These are phyloP conservation scores for Andrena bicolor DNA, from an alignment of 2,888 invertebrate genomes.

Conservation along the genomic window DNA sequence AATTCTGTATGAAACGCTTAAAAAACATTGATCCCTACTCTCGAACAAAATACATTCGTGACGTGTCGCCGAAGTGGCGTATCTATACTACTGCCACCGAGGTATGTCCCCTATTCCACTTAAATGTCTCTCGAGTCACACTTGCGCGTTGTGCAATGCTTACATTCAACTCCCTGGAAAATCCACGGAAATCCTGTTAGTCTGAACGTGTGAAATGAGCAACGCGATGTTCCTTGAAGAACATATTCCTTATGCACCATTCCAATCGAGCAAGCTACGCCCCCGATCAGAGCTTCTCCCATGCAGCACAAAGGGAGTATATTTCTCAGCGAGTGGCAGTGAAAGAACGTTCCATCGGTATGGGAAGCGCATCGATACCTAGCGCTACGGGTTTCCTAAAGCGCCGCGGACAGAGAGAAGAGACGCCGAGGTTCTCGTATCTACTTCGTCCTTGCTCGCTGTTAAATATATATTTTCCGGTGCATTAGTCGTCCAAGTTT, in stretches of 20 bases:
- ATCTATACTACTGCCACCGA: background rate
- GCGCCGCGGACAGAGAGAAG: background rate
- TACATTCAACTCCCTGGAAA: background rate
- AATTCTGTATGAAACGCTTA: background rate
- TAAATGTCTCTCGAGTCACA: background rate
- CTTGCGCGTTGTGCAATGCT: background rate
- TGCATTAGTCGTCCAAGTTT: slow-evolving; percentile 74
- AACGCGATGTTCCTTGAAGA: slow-evolving; percentile 9
- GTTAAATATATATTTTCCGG: slow-evolving; percentile 76
- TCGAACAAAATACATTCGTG: too few relatives aligned
- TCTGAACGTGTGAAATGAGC: background rate
- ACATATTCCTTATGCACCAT: slow-evolving; percentile 27
- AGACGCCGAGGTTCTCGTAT: background rate
- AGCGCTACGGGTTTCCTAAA: background rate
- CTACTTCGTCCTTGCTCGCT: background rate
- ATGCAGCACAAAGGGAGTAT: background rate
- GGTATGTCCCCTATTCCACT: background rate
- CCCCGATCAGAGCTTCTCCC: slow-evolving; percentile 35
- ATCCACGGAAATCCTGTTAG: slow-evolving; percentile 1
- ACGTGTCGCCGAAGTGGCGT: background rate
- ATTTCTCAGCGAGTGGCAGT: slow-evolving; percentile 31
- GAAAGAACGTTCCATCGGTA: slow-evolving; percentile 46
- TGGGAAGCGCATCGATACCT: slow-evolving; percentile 45
- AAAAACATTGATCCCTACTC: background rate
- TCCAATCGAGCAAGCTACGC: slow-evolving; percentile 39